phyloP scores from a whole-genome alignment of 2,888 invertebrate species.

The Aphodius sticticus region DNA sequence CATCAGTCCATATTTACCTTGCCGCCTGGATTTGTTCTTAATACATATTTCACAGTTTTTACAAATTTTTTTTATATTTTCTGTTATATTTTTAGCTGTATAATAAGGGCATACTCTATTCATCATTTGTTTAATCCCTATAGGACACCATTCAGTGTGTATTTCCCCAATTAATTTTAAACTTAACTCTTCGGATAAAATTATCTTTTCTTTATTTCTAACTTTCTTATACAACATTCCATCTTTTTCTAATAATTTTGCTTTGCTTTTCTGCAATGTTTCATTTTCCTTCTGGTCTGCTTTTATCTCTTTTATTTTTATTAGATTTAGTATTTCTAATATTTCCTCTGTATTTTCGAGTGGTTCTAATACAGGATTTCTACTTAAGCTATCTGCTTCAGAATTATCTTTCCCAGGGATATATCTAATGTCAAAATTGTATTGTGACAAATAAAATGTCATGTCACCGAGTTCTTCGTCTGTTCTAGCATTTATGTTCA shows the following conservation, averaged over 20 bases:
- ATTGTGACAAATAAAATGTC: constrained; percentile 42
- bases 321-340: constrained; percentile 20
- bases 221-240: constrained; percentile 15
- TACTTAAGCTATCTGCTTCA: constrained; percentile 41
- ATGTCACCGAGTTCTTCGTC: constrained; percentile 43
- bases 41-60: constrained; percentile 24
- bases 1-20: neutral
- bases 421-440: constrained; percentile 42
- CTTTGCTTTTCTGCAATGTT: constrained; percentile 9
- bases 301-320: constrained; percentile 29
- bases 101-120: constrained; percentile 27
- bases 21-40: neutral
- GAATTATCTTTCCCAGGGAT: constrained; percentile 38
- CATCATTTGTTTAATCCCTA: constrained; percentile 28
- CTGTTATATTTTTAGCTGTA: constrained; percentile 26
- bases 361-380: constrained; percentile 37
- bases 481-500: constrained; percentile 41
- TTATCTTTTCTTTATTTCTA: constrained; percentile 24
- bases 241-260: constrained; percentile 26
- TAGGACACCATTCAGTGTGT: constrained; percentile 19
- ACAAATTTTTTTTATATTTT: constrained; percentile 28
- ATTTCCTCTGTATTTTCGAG: constrained; percentile 33
- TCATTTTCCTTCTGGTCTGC: constrained; percentile 29
- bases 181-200: constrained; percentile 19
- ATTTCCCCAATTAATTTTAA: constrained; percentile 15